These are phyloP conservation scores for Sinentomon sp. DNA, from an alignment of 2,888 invertebrate genomes.

Conservation along the genomic window DNA sequence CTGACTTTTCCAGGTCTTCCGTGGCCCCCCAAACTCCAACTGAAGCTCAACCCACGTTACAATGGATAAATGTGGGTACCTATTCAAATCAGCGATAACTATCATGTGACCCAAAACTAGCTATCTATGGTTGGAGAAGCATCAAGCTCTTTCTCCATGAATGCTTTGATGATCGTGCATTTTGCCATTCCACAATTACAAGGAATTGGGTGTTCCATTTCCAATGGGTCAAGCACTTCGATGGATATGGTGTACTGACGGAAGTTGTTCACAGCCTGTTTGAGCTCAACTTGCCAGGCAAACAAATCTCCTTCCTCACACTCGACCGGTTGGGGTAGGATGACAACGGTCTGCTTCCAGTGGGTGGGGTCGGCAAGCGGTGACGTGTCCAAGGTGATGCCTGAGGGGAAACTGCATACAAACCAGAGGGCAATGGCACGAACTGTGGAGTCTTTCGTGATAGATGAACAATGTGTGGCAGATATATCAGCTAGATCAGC, in stretches of 20 bases:
- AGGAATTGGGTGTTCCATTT: conserved; percentile 42
- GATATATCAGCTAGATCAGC: conserved; percentile 31
- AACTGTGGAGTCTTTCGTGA: no score
- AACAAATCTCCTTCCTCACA: conserved; percentile 21
- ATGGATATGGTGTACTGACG: conserved; percentile 36
- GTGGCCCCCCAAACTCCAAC: no score
- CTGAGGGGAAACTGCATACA: conserved; percentile 37
- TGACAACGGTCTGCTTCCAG: conserved; percentile 45
- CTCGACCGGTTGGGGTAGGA: conserved; percentile 34
- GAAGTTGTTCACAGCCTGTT: conserved; percentile 22
- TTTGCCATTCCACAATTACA: conserved; percentile 48
- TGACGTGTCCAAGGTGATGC: conserved; percentile 28
- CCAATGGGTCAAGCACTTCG: conserved; percentile 35
- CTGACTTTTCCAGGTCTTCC: no score
- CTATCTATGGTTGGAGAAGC: no score
- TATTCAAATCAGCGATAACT: no score
- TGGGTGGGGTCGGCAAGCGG: conserved; percentile 31
- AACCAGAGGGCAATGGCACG: no score
- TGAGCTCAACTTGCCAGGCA: conserved; percentile 18
- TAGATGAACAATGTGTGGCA: conserved; percentile 31
- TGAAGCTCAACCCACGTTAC: no score
- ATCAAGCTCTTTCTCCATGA: no score
- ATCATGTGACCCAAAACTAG: no score
- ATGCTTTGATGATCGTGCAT: conserved; percentile 42
- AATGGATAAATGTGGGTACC: no score